These are phyloP conservation scores for honey bee (Apis mellifera) DNA, from an alignment of 1,140 invertebrate species.

Conservation along the genomic window Amel_HAv3.1 CM009935.2:7969501-7970000, in stretches of 20 bases:
- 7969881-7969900: constrained; percentile 57
- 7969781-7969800: too few relatives aligned
- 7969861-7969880: not conserved
- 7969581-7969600: too few relatives aligned
- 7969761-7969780: too few relatives aligned
- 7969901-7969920: constrained; percentile 56
- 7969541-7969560: not conserved
- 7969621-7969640: not conserved
- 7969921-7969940: constrained; percentile 54
- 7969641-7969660: too few relatives aligned
- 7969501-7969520: constrained; percentile 2
- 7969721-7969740: too few relatives aligned
- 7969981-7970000: constrained; percentile 8
- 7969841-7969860: constrained; percentile 47
- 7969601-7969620: not conserved
- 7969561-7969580: not conserved
- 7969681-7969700: too few relatives aligned
- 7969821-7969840: constrained; percentile 22
- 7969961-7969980: constrained; percentile 52
- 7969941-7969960: constrained; percentile 62
- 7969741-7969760: too few relatives aligned
- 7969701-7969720: too few relatives aligned
- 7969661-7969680: too few relatives aligned
- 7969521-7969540: not conserved
- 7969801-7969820: constrained; percentile 22